Conservation (phyloP, 1,140 invertebrate species). For the roundworm (Caenorhabditis elegans) region WBcel235 BX284603.4:11230501-11231000, state of each 20-base stretch:
- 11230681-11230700: not conserved
- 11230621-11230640: not conserved
- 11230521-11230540: not conserved
- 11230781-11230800: too few species aligned
- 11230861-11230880: not conserved
- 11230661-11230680: not conserved
- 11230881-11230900: constrained; percentile 10
- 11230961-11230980: not conserved
- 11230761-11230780: too few species aligned
- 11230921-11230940: not conserved
- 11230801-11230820: not conserved
- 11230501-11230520: not conserved
- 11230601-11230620: constrained; percentile 9
- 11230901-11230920: not conserved
- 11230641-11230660: not conserved
- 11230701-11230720: not conserved
- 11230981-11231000: constrained; percentile 4
- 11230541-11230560: not conserved
- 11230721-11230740: too few species aligned
- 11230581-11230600: not conserved
- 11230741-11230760: too few species aligned
- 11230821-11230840: not conserved
- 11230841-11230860: constrained; percentile 14
- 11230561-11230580: not conserved
- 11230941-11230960: constrained; percentile 4